phyloP scores from a whole-genome alignment of 2,888 invertebrate species.

The Bugula neritina region DNA sequence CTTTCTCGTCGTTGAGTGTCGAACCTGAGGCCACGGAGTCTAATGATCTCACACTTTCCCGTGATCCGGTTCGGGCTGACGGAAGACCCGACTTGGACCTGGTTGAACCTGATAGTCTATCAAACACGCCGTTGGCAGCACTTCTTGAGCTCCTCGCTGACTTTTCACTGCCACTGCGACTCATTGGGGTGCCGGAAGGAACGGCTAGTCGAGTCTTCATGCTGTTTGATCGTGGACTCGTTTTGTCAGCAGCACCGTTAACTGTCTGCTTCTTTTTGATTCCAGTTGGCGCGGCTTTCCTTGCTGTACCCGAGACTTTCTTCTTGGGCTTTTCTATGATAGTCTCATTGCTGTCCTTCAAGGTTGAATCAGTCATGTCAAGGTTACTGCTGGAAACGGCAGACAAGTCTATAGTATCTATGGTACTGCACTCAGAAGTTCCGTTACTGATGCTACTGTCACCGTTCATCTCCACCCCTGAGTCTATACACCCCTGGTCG shows the following conservation, averaged over 20 bases:
- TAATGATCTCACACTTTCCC: constrained; percentile 9
- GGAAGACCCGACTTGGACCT: neutral
- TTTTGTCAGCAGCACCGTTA: neutral
- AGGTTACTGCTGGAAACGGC: neutral
- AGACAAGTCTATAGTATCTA: constrained; percentile 8
- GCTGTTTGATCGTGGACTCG: neutral
- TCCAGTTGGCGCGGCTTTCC: neutral
- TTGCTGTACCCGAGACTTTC: neutral
- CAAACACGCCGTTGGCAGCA: constrained; percentile 25
- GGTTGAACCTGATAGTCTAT: constrained; percentile 3
- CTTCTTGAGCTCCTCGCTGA: neutral
- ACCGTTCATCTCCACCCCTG: constrained; percentile 19
- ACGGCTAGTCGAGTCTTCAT: neutral
- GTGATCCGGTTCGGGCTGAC: neutral
- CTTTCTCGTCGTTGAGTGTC: neutral
- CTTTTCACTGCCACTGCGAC: neutral
- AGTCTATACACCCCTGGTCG: constrained; percentile 16
- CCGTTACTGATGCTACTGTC: neutral
- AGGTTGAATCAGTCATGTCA: neutral
- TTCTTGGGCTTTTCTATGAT: constrained; percentile 9
- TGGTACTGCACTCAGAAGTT: constrained; percentile 23
- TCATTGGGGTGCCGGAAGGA: neutral
- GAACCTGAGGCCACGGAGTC: constrained; percentile 1
- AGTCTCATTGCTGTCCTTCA: constrained; percentile 10
- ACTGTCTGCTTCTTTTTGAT: neutral